These are phyloP conservation scores for Steinernema scapterisci DNA, from an alignment of 2,888 invertebrate genomes.

Conservation along the genomic window DNA sequence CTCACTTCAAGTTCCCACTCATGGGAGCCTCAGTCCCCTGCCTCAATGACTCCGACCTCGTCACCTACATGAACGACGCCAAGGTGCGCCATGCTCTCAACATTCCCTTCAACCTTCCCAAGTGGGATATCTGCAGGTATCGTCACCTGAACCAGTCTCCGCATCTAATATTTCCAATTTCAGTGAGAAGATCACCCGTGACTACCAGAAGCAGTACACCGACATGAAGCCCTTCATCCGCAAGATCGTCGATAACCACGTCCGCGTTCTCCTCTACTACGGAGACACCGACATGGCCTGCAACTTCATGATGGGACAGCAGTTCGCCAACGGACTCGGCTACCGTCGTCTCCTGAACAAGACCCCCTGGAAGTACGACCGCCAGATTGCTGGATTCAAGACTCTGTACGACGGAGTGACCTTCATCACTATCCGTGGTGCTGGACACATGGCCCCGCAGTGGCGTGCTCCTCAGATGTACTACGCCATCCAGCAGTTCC, in stretches of 20 bases:
- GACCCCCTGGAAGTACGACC: conserved; percentile 67
- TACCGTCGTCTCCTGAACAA: conserved; percentile 51
- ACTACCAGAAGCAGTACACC: conserved; percentile 63
- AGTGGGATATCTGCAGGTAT: conserved; percentile 63
- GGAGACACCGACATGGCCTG: conserved; percentile 63
- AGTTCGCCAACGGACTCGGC: conserved; percentile 60
- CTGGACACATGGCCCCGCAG: conserved; percentile 65
- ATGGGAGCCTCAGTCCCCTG: conserved; percentile 61
- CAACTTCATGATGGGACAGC: conserved; percentile 66
- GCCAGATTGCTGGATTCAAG: conserved; percentile 68
- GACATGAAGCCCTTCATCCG: conserved; percentile 64
- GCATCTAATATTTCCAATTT: conserved; percentile 31
- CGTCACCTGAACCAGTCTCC: neutral
- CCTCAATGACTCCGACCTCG: conserved; percentile 64
- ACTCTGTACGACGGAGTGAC: conserved; percentile 66
- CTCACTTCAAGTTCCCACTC: conserved; percentile 36
- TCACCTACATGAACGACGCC: conserved; percentile 60
- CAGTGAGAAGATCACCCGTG: conserved; percentile 61
- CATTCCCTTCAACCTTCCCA: conserved; percentile 57
- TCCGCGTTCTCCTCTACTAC: conserved; percentile 65
- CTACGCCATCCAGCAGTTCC: conserved; percentile 65
- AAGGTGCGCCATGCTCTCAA: conserved; percentile 58
- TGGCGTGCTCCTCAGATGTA: conserved; percentile 65
- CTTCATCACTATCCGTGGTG: conserved; percentile 57
- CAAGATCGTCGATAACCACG: conserved; percentile 59